These are phyloP conservation scores for Proisotoma minuta DNA, from an alignment of 2,888 invertebrate species.

Conservation along the genomic window DNA sequence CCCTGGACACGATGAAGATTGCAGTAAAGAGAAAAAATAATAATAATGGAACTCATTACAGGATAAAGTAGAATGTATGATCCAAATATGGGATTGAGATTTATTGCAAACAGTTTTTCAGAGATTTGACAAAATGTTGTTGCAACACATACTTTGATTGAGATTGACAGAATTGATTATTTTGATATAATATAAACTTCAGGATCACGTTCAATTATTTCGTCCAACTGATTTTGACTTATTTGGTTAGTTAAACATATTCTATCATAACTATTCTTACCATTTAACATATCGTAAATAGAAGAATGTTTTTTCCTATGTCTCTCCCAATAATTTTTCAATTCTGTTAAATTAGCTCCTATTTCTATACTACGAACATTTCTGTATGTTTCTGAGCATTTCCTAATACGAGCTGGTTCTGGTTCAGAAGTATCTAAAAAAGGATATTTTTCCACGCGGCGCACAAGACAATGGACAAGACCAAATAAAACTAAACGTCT, in stretches of 20 bases:
- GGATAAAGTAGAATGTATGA: too few species aligned
- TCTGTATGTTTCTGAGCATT: neutral
- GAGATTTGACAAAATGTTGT: too few species aligned
- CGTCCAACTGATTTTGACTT: slow-evolving; percentile 69
- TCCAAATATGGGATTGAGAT: too few species aligned
- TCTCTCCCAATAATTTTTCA: slow-evolving; percentile 26
- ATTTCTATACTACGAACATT: neutral
- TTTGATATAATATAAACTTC: slow-evolving; percentile 77
- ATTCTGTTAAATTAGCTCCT: neutral
- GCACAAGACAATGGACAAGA: slow-evolving; percentile 74
- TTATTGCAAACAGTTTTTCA: too few species aligned
- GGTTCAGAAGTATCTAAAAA: slow-evolving; percentile 18
- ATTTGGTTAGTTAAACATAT: slow-evolving; percentile 81
- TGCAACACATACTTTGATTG: too few species aligned
- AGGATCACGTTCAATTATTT: slow-evolving; percentile 76
- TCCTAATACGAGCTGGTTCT: neutral
- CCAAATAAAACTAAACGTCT: slow-evolving; percentile 81
- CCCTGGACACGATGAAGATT: too few species aligned
- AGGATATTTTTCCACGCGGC: slow-evolving; percentile 53
- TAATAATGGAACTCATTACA: too few species aligned
- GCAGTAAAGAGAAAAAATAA: too few species aligned
- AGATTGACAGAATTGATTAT: slow-evolving; percentile 51
- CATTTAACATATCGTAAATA: slow-evolving; percentile 63
- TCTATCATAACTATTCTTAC: slow-evolving; percentile 76
- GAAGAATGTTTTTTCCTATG: slow-evolving; percentile 42